Percentiles rank a stretch among this genome's conserved stretches.
Evolutionary conservation across 2,113 vertebrate species (phyloP).

Genomic region (Lophotis ruficrista): DNA sequence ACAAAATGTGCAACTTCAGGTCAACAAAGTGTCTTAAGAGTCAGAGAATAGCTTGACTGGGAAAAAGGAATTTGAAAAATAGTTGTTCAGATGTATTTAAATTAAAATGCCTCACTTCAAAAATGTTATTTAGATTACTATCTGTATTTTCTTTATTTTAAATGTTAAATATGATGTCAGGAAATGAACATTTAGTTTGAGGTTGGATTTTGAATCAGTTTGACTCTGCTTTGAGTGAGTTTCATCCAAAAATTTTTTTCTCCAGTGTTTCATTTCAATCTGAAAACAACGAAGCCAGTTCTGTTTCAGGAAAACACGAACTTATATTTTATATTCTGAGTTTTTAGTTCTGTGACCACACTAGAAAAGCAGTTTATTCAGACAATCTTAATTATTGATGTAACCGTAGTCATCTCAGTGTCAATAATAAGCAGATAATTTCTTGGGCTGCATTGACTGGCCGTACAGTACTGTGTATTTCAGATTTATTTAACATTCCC

Average conservation of each 20-base stretch:
- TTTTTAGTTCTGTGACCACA: background rate
- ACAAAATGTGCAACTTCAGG: background rate
- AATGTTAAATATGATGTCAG: slow-evolving; percentile 15
- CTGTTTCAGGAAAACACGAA: slow-evolving; percentile 17
- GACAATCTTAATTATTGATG: background rate
- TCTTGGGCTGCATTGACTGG: background rate
- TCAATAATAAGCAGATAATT: background rate
- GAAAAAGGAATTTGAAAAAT: background rate
- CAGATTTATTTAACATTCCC: background rate
- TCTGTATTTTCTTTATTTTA: background rate
- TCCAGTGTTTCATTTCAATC: background rate
- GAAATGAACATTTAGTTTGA: background rate
- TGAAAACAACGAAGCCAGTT: background rate
- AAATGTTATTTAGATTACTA: background rate
- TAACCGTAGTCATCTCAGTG: background rate
- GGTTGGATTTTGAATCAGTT: background rate
- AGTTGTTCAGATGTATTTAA: background rate
- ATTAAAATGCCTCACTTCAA: background rate
- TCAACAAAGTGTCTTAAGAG: background rate
- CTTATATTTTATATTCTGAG: background rate
- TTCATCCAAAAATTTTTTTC: background rate
- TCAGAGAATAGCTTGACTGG: background rate
- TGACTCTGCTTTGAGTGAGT: background rate
- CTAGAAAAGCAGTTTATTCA: slow-evolving; percentile 16
- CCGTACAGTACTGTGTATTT: background rate